phyloP scores from a whole-genome alignment of 1,140 invertebrate species.

The Wasmannia auropunctata region DNA sequence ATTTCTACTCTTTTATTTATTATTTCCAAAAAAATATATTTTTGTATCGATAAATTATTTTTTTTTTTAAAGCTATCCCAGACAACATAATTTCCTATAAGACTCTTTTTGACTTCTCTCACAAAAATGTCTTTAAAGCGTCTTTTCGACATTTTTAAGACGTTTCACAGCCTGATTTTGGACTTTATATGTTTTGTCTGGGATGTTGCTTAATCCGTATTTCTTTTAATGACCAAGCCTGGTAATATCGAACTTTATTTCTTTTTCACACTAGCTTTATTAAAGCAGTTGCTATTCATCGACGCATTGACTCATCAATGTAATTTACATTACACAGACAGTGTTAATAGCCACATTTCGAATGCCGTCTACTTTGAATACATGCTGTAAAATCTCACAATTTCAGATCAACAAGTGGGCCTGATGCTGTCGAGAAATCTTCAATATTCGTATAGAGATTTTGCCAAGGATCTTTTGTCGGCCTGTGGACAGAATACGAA shows the following conservation, averaged over 20 bases:
- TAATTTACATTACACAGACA: neutral
- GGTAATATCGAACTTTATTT: neutral
- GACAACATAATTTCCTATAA: too few relatives aligned
- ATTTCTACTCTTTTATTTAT: neutral
- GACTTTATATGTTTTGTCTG: too few relatives aligned
- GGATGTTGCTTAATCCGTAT: neutral
- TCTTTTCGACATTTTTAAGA: too few relatives aligned
- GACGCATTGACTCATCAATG: neutral
- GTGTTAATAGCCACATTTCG: neutral
- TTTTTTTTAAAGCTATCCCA: neutral
- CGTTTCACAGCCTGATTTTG: too few relatives aligned
- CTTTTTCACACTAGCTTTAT: neutral
- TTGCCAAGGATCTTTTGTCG: constrained; percentile 89
- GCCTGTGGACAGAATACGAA: constrained; percentile 92
- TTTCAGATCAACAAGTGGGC: constrained; percentile 94
- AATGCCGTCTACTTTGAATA: neutral
- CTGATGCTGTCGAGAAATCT: constrained; percentile 93
- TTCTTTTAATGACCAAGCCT: neutral
- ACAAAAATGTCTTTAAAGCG: too few relatives aligned
- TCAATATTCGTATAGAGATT: constrained; percentile 92
- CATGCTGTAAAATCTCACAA: neutral
- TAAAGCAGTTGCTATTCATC: neutral
- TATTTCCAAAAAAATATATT: neutral
- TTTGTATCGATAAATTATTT: neutral
- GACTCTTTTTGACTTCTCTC: too few relatives aligned